These are phyloP conservation scores for Hormaphis cornu DNA, from an alignment of 1,140 invertebrate genomes.

Conservation along the genomic window DNA sequence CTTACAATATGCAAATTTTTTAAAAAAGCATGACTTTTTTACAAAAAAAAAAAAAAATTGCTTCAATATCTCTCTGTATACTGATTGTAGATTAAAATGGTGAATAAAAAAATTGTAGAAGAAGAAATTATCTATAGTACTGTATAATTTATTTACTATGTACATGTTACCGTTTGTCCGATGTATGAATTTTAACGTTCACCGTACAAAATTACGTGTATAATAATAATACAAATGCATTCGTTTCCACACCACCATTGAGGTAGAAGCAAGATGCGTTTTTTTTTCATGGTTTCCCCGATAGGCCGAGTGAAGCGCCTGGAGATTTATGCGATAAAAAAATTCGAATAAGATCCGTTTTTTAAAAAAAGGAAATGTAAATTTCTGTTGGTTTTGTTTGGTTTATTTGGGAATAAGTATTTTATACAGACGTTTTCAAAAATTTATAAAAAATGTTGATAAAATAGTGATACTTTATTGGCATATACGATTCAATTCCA, in stretches of 20 bases:
- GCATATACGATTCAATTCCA: too few species aligned
- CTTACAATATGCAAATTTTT: background rate
- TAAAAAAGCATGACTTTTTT: background rate
- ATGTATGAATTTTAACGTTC: background rate
- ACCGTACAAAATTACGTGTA: background rate
- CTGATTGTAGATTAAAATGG: background rate
- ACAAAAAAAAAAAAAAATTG: background rate
- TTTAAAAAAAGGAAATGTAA: too few species aligned
- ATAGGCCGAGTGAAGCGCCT: background rate
- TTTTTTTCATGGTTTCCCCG: conserved; percentile 1
- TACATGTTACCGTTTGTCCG: background rate
- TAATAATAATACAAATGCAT: background rate
- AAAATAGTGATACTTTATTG: too few species aligned
- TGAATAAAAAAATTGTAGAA: background rate
- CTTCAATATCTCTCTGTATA: background rate
- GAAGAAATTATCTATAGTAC: background rate
- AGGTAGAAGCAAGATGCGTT: background rate
- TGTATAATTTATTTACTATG: background rate
- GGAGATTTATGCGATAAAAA: too few species aligned
- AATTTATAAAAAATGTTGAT: too few species aligned
- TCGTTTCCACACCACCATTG: conserved; percentile 13
- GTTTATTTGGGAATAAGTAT: too few species aligned
- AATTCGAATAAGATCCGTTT: too few species aligned
- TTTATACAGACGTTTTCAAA: too few species aligned
- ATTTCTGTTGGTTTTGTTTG: too few species aligned